These are phyloP conservation scores for Pavo muticus DNA, from an alignment of 2,113 vertebrate species.

Conservation along the genomic window DNA sequence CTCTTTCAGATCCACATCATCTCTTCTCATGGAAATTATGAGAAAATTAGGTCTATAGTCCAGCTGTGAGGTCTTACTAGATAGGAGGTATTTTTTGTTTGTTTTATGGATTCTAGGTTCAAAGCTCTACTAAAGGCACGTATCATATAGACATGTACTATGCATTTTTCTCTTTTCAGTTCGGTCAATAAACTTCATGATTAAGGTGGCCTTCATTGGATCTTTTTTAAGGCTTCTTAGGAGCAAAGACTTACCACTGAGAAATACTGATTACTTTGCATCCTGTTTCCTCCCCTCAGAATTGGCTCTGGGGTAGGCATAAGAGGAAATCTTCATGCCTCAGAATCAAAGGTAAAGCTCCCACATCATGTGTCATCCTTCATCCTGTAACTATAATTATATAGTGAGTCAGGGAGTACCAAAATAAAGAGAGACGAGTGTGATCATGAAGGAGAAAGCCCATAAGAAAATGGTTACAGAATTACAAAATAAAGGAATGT, in stretches of 20 bases:
- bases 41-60: background rate
- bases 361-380: background rate
- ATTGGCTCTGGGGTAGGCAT: background rate
- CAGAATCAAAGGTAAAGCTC: constrained; percentile 5
- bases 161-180: background rate
- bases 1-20: background rate
- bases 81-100: background rate
- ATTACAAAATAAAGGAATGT: background rate
- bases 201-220: background rate
- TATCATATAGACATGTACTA: background rate
- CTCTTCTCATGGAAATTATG: background rate
- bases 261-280: background rate
- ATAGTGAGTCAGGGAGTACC: background rate
- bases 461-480: background rate
- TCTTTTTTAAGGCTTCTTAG: background rate
- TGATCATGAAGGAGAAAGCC: background rate
- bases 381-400: background rate
- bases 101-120: background rate
- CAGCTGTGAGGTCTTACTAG: background rate
- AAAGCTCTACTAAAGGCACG: background rate
- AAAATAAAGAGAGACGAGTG: background rate
- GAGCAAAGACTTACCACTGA: background rate
- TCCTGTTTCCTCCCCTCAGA: background rate
- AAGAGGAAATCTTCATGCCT: background rate
- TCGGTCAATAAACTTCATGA: background rate